These are phyloP conservation scores for Drosophila paranaensis DNA, from an alignment of 2,888 invertebrate species.

Conservation along the genomic window DNA sequence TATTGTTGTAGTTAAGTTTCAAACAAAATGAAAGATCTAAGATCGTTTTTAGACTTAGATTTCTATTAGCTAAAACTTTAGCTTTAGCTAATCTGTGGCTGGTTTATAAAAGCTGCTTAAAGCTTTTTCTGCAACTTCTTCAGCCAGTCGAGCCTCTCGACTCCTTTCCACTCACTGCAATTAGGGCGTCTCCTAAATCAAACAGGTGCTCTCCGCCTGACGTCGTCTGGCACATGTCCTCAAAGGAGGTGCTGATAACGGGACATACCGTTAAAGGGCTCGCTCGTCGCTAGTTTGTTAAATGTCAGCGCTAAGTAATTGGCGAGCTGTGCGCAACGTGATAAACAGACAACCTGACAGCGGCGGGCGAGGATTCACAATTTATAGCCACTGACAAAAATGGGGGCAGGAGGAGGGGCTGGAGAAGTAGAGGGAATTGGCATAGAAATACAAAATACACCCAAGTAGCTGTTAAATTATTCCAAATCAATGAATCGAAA, in stretches of 20 bases:
- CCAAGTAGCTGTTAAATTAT: slow-evolving; percentile 59
- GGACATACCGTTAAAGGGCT: too few species aligned
- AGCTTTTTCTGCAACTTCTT: neutral
- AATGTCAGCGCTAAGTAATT: slow-evolving; percentile 66
- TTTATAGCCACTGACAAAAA: slow-evolving; percentile 55
- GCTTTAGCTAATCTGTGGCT: too few species aligned
- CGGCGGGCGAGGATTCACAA: slow-evolving; percentile 31
- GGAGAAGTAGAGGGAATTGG: neutral
- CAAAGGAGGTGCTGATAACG: neutral
- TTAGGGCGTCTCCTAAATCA: neutral
- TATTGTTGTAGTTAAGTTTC: too few species aligned
- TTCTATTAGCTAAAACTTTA: too few species aligned
- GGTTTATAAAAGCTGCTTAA: neutral
- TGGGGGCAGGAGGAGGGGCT: neutral
- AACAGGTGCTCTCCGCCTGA: neutral
- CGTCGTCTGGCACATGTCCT: neutral
- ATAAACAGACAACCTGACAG: slow-evolving; percentile 46
- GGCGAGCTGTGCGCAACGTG: slow-evolving; percentile 46
- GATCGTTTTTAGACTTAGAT: too few species aligned
- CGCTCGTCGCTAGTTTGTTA: slow-evolving; percentile 53
- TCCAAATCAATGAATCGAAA: slow-evolving; percentile 70
- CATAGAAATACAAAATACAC: neutral
- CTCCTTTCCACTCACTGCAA: neutral
- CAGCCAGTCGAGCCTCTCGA: neutral
- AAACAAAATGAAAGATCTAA: too few species aligned